phyloP scores from a whole-genome alignment of 2,113 vertebrate species.

The Chauna torquata region DNA sequence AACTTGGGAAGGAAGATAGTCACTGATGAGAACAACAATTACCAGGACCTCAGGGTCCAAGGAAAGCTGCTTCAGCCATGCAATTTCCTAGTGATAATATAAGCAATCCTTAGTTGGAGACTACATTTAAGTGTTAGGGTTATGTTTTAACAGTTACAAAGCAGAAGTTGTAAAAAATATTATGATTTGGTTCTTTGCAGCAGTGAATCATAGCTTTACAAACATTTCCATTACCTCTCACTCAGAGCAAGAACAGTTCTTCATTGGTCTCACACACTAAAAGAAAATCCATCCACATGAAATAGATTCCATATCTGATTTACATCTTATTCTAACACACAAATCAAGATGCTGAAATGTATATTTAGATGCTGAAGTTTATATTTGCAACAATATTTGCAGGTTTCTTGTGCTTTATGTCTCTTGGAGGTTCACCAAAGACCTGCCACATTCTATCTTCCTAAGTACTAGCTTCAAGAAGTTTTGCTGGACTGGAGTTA shows the following conservation, averaged over 20 bases:
- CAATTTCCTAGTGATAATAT: background rate
- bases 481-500: background rate
- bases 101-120: background rate
- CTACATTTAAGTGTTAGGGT: background rate
- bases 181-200: background rate
- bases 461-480: background rate
- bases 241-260: background rate
- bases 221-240: background rate
- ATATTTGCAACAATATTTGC: background rate
- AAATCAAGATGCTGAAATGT: background rate
- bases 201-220: background rate
- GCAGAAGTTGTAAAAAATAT: background rate
- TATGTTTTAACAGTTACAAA: background rate
- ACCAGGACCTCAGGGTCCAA: background rate
- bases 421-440: background rate
- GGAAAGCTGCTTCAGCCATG: background rate
- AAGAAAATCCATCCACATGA: background rate
- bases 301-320: background rate
- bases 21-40: background rate
- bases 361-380: background rate
- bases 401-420: background rate
- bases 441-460: background rate
- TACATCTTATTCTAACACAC: background rate
- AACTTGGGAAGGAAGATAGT: background rate
- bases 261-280: background rate